These are phyloP conservation scores for Bambusicola thoracicus DNA, from an alignment of 2,113 vertebrate genomes.

Conservation along the genomic window DNA sequence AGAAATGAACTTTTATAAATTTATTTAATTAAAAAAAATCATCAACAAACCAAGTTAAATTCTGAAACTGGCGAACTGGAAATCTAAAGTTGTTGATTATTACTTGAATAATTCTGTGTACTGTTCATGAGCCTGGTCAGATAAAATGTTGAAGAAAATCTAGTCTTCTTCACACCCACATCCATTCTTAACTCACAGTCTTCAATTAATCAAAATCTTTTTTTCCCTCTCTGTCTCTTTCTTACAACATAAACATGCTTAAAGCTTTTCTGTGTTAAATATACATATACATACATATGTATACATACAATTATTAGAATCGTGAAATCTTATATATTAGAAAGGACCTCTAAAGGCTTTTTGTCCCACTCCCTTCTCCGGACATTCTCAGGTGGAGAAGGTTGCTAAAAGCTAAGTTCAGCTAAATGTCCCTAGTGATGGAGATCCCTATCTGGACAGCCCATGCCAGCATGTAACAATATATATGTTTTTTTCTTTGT, in stretches of 20 bases:
- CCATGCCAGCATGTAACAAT: neutral
- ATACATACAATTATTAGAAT: too few species aligned
- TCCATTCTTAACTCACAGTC: accelerated
- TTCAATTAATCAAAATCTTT: neutral
- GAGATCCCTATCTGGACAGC: neutral
- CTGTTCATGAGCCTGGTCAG: neutral
- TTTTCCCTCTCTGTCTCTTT: neutral
- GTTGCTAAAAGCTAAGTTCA: neutral
- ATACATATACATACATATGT: too few species aligned
- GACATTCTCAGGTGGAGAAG: neutral
- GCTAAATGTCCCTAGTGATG: neutral
- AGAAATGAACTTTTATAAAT: neutral
- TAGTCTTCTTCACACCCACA: neutral
- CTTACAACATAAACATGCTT: neutral
- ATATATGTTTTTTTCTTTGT: neutral
- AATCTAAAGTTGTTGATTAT: neutral
- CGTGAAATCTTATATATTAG: neutral
- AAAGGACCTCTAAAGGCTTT: neutral
- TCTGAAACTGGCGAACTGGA: neutral
- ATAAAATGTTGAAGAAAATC: neutral
- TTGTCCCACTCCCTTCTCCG: neutral
- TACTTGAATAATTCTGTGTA: neutral
- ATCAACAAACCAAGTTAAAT: neutral
- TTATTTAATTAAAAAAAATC: neutral
- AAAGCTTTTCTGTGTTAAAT: neutral